Evolutionary conservation across 2,113 vertebrate genomes (phyloP).

Genomic region (Datnioides undecimradiatus): DNA sequence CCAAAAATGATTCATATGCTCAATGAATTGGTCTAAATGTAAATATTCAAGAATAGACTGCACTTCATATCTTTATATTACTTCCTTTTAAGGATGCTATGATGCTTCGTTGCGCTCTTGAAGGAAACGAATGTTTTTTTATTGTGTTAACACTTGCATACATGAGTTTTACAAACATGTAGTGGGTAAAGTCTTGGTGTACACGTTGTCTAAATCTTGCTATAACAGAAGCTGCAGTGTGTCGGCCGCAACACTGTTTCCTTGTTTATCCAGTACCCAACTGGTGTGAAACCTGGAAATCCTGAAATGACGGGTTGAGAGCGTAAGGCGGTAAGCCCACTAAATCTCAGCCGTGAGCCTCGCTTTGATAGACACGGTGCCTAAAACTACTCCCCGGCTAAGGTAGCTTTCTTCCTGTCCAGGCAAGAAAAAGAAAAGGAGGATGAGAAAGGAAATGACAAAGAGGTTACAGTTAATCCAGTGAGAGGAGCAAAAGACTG

Average conservation of each 20-base stretch:
- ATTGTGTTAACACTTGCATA: not conserved
- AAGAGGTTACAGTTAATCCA: not conserved
- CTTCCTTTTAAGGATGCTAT: not conserved
- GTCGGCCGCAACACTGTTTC: constrained; percentile 15
- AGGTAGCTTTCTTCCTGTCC: constrained; percentile 47
- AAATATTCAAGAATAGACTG: not conserved
- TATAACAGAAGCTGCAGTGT: not conserved
- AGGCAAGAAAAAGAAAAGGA: constrained; percentile 28
- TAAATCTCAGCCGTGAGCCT: constrained; percentile 60
- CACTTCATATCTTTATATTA: not conserved
- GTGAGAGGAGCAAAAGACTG: constrained; percentile 10
- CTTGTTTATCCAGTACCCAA: constrained; percentile 54
- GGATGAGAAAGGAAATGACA: constrained; percentile 11
- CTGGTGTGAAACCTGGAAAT: constrained; percentile 62
- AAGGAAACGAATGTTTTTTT: too few species aligned
- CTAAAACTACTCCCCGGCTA: constrained; percentile 51
- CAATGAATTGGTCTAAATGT: not conserved
- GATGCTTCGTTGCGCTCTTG: too few species aligned
- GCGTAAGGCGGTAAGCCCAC: constrained; percentile 53
- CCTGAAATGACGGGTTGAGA: constrained; percentile 52
- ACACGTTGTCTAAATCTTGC: constrained; percentile 1
- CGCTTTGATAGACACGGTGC: constrained; percentile 66
- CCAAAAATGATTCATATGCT: not conserved
- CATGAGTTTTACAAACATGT: not conserved
- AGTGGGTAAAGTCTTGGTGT: not conserved